Percentiles rank a stretch among this genome's conserved stretches.
Conservation (phyloP, 1,140 invertebrate genomes). For the Coboldia fuscipes region DNA sequence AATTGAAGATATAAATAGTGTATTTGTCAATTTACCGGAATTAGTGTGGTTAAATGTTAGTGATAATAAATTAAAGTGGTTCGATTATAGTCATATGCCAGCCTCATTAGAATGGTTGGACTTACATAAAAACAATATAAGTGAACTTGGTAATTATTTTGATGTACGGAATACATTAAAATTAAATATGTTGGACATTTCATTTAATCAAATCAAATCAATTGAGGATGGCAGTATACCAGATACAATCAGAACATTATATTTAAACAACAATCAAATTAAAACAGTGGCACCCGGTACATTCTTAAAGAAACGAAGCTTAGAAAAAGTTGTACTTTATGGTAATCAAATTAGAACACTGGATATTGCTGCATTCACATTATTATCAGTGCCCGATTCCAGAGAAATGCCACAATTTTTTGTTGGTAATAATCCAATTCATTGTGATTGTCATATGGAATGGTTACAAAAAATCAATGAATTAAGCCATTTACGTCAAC, state of each 20-base stretch:
- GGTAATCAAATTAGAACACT: slow-evolving; percentile 51
- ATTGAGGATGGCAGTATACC: slow-evolving; percentile 45
- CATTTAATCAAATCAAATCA: slow-evolving; percentile 45
- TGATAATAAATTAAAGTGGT: slow-evolving; percentile 38
- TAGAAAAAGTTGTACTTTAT: slow-evolving; percentile 52
- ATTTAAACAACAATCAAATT: slow-evolving; percentile 56
- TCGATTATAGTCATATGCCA: slow-evolving; percentile 43
- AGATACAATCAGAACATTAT: slow-evolving; percentile 46
- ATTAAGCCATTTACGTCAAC: slow-evolving; percentile 40
- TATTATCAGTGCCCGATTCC: slow-evolving; percentile 38
- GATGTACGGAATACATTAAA: slow-evolving; percentile 31
- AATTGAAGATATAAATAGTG: slow-evolving; percentile 37
- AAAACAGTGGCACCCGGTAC: slow-evolving; percentile 42
- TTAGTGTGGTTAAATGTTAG: slow-evolving; percentile 51
- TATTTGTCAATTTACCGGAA: slow-evolving; percentile 37
- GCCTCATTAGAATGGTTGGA: slow-evolving; percentile 45
- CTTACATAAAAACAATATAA: slow-evolving; percentile 40
- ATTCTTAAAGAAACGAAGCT: slow-evolving; percentile 41
- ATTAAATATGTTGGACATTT: slow-evolving; percentile 53
- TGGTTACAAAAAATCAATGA: slow-evolving; percentile 62
- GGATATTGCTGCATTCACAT: slow-evolving; percentile 43
- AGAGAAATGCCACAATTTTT: slow-evolving; percentile 51
- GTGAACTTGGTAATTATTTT: slow-evolving; percentile 43
- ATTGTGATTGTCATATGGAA: slow-evolving; percentile 69
- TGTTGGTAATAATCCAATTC: slow-evolving; percentile 58